A percentile compares a stretch with the other conserved stretches of the same genome.
phyloP scores from a whole-genome alignment of 2,797 vertebrate species.

The Basileuterus tristriatus region DNA sequence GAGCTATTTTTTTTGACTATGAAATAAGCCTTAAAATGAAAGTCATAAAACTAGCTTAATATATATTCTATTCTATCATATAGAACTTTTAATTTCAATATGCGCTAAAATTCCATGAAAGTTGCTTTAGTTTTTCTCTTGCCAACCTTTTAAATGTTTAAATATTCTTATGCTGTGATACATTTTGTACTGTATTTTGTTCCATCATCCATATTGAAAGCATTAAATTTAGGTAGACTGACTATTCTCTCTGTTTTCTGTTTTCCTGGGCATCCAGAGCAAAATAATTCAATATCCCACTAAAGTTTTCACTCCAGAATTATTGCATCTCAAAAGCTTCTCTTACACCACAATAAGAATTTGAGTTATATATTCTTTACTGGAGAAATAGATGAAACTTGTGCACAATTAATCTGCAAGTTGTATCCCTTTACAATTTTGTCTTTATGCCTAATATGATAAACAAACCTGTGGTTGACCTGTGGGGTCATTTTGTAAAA shows the following conservation, averaged over 20 bases:
- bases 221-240: background rate
- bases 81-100: background rate
- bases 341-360: background rate
- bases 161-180: background rate
- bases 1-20: background rate
- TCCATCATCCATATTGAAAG: background rate
- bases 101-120: background rate
- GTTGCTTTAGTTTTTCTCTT: background rate
- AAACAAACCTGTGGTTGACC: background rate
- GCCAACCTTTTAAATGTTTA: background rate
- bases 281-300: background rate
- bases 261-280: background rate
- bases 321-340: background rate
- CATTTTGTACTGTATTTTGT: background rate
- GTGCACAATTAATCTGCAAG: background rate
- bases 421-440: background rate
- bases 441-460: background rate
- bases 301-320: background rate
- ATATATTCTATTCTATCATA: background rate
- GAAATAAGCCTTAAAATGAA: background rate
- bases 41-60: background rate
- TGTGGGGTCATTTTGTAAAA: background rate
- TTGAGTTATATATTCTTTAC: background rate
- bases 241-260: background rate
- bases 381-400: background rate